Evolutionary conservation across 2,113 vertebrate genomes (phyloP), one percentile per base, ranked within the genome.

Genomic region (Austrofundulus limnaeus): DNA sequence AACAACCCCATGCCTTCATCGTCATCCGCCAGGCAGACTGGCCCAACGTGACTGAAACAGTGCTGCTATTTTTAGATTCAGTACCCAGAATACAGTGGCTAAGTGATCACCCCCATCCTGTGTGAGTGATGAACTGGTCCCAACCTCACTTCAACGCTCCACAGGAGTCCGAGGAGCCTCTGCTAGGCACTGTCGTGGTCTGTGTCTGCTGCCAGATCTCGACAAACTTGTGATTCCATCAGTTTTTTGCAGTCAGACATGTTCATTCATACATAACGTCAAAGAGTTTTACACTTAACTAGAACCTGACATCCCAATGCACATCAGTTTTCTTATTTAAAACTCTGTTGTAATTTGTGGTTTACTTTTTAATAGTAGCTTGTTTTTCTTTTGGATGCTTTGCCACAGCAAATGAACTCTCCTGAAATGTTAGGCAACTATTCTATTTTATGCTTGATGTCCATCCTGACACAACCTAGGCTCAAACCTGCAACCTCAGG

Each of bases 81-180:
- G 77, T 76, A 77, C 72, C 70, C 64, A 80, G 81, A 82, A 80
- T 85, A 80, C 70, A 78, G 82, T 77, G 59, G 77, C 70, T 77
- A 63, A 85, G 77, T 85, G 85, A 90, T 88, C 87, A 88, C 70
- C 82, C 87, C 78, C 88, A 77, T 83, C 79, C 85, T 88, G 87
- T 54, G 87, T 82, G 87, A 88, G 75, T 83, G 87, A 87, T 86
- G 82, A 85, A 81, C 72, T 57, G 71, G 63, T 76, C 70, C 68
- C 63, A 60, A 70, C 66, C 65, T 71, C 72, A 66, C 63, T 70
- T 56, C 57, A 46, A 48, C 61, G 62, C 79, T 63, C 80, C 28
- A 12, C 13, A 1, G 81, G 63, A 10, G 71, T 66, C 42, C 21
- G 61, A 62, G 63, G 62, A 71, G 58, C 34, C 61, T 77, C 61